Base-by-base conservation (phyloP, 2,888 invertebrate species). In the Phytoseiulus persimilis region DNA sequence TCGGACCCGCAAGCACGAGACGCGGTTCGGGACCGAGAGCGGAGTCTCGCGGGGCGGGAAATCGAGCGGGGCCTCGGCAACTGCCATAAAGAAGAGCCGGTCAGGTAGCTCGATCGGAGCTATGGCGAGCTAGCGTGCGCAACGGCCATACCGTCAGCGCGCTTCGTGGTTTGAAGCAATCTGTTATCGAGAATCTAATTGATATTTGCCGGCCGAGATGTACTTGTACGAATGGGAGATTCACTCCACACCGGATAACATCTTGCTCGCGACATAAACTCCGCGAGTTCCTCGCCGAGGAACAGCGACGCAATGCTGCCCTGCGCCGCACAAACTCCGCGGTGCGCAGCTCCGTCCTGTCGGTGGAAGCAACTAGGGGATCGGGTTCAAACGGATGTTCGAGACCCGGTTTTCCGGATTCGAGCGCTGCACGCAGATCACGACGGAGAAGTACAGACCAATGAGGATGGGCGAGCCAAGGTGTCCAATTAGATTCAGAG, bases 181-280 rank as follows among this genome's bases (percentile, higher is more conserved):
- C 65, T 65, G 65, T 65, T 65, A 65, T 65, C 65, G 65, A 65
- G 65, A 65, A 65, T 65, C 65, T 65, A 65, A 65, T 65, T 65
- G 65, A 65, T 65, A 65, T 65, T 65, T 65, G 65, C 18, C 28
- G 65, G 65, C 18, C 65, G 65, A 65, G 65, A 65, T 65, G 65
- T 65, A 65, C 65, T 65, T 65, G 65, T 65, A 65, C 2, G 18
- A 65, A 65, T 65, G 65, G 65, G 11, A 28, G 65, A 65, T 65
- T 65, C 2, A 18, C 14, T 65, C 65, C 65, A 65, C 18, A 28
- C 18, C 65, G 65, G 65, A 65, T 65, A 65, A 65, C 65, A 65
- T 65, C 65, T 65, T 23, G 65, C 28, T 28, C 18, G 65, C 65
- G 65, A 65, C 65, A 14, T 39, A 39, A 28, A 65, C 28, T 28